Percentiles rank a stretch among this genome's conserved stretches.
These are phyloP conservation scores for Protosalanx chinensis DNA, from an alignment of 2,797 vertebrate species.

Conservation along the genomic window DNA sequence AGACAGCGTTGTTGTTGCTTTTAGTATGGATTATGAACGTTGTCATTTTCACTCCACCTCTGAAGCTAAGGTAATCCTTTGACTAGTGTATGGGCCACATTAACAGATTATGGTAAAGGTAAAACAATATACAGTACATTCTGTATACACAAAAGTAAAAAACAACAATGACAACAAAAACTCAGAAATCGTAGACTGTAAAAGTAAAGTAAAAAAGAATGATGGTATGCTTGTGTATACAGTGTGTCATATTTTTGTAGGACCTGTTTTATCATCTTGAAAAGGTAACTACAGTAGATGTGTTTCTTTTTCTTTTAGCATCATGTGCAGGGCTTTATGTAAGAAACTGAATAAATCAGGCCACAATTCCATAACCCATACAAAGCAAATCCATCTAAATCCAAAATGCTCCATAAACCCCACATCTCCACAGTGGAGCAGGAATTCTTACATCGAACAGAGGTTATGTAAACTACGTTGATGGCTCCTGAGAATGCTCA, in stretches of 20 bases:
- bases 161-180: neutral
- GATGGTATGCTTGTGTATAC: neutral
- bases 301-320: constrained; percentile 25
- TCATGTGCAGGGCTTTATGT: constrained; percentile 23
- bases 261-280: constrained; percentile 6
- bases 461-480: constrained; percentile 49
- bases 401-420: constrained; percentile 33
- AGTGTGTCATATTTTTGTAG: neutral
- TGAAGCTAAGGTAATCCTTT: no score
- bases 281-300: constrained; percentile 20
- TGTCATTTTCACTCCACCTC: no score
- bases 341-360: constrained; percentile 6
- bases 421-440: constrained; percentile 27
- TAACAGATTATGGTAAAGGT: no score
- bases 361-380: neutral
- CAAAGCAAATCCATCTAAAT: constrained; percentile 33
- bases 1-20: neutral
- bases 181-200: neutral
- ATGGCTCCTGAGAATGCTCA: constrained; percentile 38
- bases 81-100: no score
- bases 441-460: constrained; percentile 40
- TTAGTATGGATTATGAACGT: neutral
- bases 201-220: neutral
- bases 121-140: no score
- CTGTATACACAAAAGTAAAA: neutral